Conservation (phyloP, 2,797 vertebrate species). For the Leptoclinus maculatus region DNA sequence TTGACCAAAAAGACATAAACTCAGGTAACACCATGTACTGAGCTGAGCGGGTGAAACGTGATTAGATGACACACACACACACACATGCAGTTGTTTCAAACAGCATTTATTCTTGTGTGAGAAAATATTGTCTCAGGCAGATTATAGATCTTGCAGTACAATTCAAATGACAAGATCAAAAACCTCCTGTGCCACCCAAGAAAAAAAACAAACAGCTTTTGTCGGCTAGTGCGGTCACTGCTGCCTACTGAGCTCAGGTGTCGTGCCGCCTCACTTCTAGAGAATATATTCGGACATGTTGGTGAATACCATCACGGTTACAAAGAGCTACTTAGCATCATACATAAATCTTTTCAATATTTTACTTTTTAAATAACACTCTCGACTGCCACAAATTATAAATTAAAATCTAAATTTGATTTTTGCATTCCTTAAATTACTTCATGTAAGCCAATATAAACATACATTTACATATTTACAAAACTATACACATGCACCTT, state of each 20-base stretch:
- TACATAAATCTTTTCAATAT: constrained; percentile 81
- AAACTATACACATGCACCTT: constrained; percentile 85
- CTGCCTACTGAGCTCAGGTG: constrained; percentile 57
- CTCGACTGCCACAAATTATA: constrained; percentile 83
- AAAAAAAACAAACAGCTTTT: constrained; percentile 14
- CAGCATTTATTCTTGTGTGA: constrained; percentile 84
- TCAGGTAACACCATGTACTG: neutral
- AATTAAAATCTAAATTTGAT: constrained; percentile 87
- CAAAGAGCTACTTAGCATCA: constrained; percentile 79
- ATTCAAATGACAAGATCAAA: constrained; percentile 76
- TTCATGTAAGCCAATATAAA: constrained; percentile 85
- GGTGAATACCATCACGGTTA: constrained; percentile 77
- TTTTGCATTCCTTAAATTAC: constrained; percentile 87
- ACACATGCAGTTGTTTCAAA: constrained; percentile 70
- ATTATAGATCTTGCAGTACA: constrained; percentile 73
- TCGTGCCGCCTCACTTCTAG: constrained; percentile 63
- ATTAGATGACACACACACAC: neutral
- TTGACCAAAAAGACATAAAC: neutral
- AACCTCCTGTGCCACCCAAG: constrained; percentile 61
- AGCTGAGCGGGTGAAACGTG: neutral
- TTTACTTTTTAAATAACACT: constrained; percentile 84
- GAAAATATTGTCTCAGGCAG: constrained; percentile 82
- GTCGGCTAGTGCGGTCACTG: constrained; percentile 48
- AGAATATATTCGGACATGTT: constrained; percentile 70
- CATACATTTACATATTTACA: constrained; percentile 86